These are phyloP conservation scores for Syncerus caffer DNA, from an alignment of 2,797 vertebrate genomes.

Conservation along the genomic window DNA sequence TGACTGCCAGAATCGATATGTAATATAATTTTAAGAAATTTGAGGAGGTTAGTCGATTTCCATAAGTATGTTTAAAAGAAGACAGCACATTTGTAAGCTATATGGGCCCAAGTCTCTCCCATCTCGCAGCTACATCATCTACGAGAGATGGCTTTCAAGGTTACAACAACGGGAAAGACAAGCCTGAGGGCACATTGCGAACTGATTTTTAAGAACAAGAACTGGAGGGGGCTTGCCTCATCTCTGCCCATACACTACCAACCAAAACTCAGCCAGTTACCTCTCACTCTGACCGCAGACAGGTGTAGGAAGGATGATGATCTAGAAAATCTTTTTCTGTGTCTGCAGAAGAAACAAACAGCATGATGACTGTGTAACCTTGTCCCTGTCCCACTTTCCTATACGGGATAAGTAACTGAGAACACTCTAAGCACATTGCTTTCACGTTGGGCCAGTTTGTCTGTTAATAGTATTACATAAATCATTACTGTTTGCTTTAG, in stretches of 20 bases:
- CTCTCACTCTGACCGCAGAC: neutral
- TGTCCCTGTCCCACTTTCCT: neutral
- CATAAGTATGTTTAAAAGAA: neutral
- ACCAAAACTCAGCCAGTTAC: neutral
- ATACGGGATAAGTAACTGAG: neutral
- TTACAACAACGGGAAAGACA: neutral
- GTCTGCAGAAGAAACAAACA: neutral
- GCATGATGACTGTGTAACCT: neutral
- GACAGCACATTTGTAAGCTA: neutral
- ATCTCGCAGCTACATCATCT: neutral
- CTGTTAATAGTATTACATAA: neutral
- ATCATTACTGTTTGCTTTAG: neutral
- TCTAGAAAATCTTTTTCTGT: neutral
- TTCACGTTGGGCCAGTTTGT: neutral
- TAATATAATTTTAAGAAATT: neutral
- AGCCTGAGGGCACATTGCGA: neutral
- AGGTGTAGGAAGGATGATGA: accelerated
- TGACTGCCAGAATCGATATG: neutral
- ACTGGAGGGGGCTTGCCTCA: neutral
- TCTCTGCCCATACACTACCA: neutral
- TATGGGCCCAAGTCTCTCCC: neutral
- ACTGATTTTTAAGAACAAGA: neutral
- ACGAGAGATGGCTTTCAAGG: neutral
- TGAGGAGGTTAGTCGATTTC: neutral
- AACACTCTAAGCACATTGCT: neutral